Base-by-base conservation (phyloP, 2,888 invertebrate genomes). In the Pyrocoelia pectoralis region DNA sequence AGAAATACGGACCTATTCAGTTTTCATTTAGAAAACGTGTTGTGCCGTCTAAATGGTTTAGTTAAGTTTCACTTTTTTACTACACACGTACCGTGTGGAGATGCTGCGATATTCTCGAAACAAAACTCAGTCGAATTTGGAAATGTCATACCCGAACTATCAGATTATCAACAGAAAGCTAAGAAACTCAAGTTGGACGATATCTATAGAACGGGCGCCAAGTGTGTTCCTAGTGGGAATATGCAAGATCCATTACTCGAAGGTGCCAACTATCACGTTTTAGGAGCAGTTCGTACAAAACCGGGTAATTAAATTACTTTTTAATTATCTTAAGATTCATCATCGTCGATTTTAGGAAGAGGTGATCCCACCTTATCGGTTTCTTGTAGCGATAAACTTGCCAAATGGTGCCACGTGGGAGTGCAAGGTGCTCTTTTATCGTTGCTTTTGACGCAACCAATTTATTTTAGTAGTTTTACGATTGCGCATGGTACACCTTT, bases 351-450 rank as follows among this genome's bases (percentile, higher is more conserved):
- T 40, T 12, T 66, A 80, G 89, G 89, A 0, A 85, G 95, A 74
- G 97, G 97, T 0, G 91, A 94, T 77, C 89, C 89, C 50, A 97
- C 97, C 0, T 79, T 93, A 41, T 95, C 95, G 8, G 88, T 97
- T 73, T 95, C 95, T 0, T 98, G 97, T 80, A 97, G 95, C 80
- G 97, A 98, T 81, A 98, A 98, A 84, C 83, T 98, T 10, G 89
- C 95, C 1, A 89, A 90, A 73, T 98, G 97, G 97, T 89, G 91
- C 75, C 83, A 92, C 64, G 76, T 95, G 28, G 97, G 97, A 0
- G 77, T 94, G 18, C 96, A 94, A 83, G 97, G 97, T 2, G 88
- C 92, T 2, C 81, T 97, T 2, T 77, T 97, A 50, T 87, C 88
- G 66, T 79, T 88, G 64, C 77, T 96, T 18, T 79, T 95, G 15